Evolutionary conservation across 2,888 invertebrate genomes (phyloP).

Genomic region (Yponomeuta malinellus): DNA sequence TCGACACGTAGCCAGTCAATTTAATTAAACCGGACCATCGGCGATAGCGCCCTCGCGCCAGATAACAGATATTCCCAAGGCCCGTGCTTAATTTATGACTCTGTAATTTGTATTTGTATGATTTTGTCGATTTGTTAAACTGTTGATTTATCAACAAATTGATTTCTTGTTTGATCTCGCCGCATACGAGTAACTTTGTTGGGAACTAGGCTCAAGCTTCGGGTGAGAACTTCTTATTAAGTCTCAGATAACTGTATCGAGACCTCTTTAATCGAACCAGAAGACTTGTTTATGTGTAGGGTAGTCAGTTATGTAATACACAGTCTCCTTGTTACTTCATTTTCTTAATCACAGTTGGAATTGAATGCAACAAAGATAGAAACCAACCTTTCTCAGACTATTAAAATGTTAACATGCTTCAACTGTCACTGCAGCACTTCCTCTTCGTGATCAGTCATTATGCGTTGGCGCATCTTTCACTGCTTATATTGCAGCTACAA

Average conservation of each 20-base stretch:
- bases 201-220: background rate
- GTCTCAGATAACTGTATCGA: background rate
- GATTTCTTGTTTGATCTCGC: slow-evolving; percentile 5
- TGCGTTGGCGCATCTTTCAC: background rate
- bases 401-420: slow-evolving; percentile 38
- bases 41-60: slow-evolving; percentile 60
- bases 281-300: background rate
- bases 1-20: slow-evolving; percentile 66
- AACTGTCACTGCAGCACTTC: slow-evolving; percentile 42
- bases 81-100: slow-evolving; percentile 55
- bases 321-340: no score
- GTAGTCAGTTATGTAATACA: no score
- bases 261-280: background rate
- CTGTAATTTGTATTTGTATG: slow-evolving; percentile 56
- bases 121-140: slow-evolving; percentile 37
- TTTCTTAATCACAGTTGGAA: no score
- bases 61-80: slow-evolving; percentile 51
- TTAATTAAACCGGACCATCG: slow-evolving; percentile 68
- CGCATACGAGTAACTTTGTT: background rate
- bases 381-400: slow-evolving; percentile 17
- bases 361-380: background rate
- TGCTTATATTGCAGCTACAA: background rate
- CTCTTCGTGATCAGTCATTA: slow-evolving; percentile 31
- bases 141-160: slow-evolving; percentile 40
- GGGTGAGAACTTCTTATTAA: background rate